Evolutionary conservation across 2,797 vertebrate genomes (phyloP).

Genomic region (Graptemys geographica): DNA sequence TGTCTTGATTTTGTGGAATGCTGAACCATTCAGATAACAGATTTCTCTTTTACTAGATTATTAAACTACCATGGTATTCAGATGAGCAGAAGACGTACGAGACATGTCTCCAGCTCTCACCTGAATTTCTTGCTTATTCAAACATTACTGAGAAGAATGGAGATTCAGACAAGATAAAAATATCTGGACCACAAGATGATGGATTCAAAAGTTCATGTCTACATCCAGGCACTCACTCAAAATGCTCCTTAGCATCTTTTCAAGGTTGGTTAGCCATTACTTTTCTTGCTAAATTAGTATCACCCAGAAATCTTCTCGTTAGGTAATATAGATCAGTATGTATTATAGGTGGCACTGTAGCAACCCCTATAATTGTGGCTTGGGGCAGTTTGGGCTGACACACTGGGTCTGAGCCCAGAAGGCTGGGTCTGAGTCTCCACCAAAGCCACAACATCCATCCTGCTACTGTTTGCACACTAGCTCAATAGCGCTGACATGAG

Average conservation of each 20-base stretch:
- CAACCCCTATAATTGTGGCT: background rate
- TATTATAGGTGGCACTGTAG: background rate
- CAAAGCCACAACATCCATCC: background rate
- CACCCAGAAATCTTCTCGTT: background rate
- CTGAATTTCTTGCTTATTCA: slow-evolving; percentile 60
- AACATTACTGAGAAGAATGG: slow-evolving; percentile 33
- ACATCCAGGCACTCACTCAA: slow-evolving; percentile 20
- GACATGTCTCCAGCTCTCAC: slow-evolving; percentile 56
- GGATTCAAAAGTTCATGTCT: slow-evolving; percentile 69
- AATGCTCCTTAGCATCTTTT: slow-evolving; percentile 73
- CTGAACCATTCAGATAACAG: background rate
- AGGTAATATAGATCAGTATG: background rate
- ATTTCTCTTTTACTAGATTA: slow-evolving; percentile 80
- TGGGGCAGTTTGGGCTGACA: background rate
- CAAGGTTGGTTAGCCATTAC: slow-evolving; percentile 74
- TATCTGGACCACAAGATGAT: slow-evolving; percentile 58
- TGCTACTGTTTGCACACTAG: background rate
- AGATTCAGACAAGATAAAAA: slow-evolving; percentile 19
- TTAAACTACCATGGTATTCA: slow-evolving; percentile 82
- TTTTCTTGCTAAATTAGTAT: background rate
- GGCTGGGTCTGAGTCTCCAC: background rate
- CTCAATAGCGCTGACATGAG: background rate
- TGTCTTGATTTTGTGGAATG: slow-evolving; percentile 5
- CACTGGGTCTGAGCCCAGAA: background rate
- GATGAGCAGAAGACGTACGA: slow-evolving; percentile 60